A percentile compares a stretch with the other conserved stretches of the same genome.
phyloP scores from a whole-genome alignment of 1,140 invertebrate species.

The Lepidurus packardi region DNA sequence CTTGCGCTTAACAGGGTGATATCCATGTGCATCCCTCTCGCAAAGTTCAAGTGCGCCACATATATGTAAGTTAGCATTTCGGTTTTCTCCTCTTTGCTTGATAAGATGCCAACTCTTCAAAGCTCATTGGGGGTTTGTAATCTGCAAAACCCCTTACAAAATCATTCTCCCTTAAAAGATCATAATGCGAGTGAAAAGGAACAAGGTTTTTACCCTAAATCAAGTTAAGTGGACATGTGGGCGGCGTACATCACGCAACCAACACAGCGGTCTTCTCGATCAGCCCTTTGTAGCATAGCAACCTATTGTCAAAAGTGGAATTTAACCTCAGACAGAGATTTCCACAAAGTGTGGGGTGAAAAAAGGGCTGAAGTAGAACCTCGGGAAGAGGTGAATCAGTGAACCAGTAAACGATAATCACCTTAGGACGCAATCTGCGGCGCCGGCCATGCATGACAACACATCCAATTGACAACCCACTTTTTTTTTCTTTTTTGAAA shows the following conservation, averaged over 20 bases:
- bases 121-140: constrained; percentile 10
- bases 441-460: constrained; percentile 20
- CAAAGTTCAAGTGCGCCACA: constrained; percentile 14
- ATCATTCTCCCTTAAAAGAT: constrained; percentile 6
- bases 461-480: constrained; percentile 21
- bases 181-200: not conserved
- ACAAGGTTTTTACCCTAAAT: constrained; percentile 2
- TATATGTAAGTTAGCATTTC: not conserved
- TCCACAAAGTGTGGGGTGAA: not conserved
- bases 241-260: not conserved
- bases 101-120: constrained; percentile 14
- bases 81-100: not conserved
- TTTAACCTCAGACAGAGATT: constrained; percentile 19
- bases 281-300: constrained; percentile 18
- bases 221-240: constrained; percentile 10
- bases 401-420: constrained; percentile 14
- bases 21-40: not conserved
- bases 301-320: constrained; percentile 19
- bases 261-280: not conserved
- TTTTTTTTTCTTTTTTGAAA: not conserved
- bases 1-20: not conserved
- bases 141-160: not conserved
- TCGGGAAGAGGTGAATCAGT: not conserved
- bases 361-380: not conserved
- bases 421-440: constrained; percentile 20